phyloP scores from a whole-genome alignment of 2,888 invertebrate genomes.

The Nebria brevicollis region DNA sequence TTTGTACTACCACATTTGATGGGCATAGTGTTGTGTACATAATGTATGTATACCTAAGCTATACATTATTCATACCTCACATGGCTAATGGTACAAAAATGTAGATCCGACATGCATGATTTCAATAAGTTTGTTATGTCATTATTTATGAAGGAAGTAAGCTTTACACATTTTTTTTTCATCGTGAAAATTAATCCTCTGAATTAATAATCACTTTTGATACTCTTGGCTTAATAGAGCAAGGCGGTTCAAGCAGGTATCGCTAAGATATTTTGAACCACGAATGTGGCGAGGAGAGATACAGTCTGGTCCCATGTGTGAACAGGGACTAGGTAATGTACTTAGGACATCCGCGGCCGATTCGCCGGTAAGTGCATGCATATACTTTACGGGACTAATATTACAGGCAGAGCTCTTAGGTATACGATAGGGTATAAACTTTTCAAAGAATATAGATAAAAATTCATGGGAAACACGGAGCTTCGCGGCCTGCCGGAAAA shows the following conservation, averaged over 20 bases:
- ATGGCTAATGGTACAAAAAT: too few relatives aligned
- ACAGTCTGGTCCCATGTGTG: slow-evolving; percentile 38
- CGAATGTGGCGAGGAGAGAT: slow-evolving; percentile 1
- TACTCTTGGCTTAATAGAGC: background rate
- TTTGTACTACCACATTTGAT: too few relatives aligned
- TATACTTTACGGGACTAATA: slow-evolving; percentile 43
- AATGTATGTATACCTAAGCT: too few relatives aligned
- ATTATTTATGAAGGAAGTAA: background rate
- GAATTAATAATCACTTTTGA: background rate
- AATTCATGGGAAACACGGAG: slow-evolving; percentile 34
- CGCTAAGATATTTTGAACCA: background rate
- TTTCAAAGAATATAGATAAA: slow-evolving; percentile 46
- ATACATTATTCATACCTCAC: too few relatives aligned
- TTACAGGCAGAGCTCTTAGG: slow-evolving; percentile 30
- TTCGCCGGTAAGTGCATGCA: slow-evolving; percentile 41
- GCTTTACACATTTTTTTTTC: background rate
- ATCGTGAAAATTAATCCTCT: background rate
- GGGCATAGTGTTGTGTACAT: too few relatives aligned
- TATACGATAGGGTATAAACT: slow-evolving; percentile 41
- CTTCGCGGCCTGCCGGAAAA: slow-evolving; percentile 27
- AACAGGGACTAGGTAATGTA: slow-evolving; percentile 37
- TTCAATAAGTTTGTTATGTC: background rate
- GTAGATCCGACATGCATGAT: too few relatives aligned
- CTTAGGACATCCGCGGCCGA: slow-evolving; percentile 40
- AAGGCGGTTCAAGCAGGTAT: background rate